Conservation (phyloP, 2,888 invertebrate genomes). For the Tenodera sinensis region DNA sequence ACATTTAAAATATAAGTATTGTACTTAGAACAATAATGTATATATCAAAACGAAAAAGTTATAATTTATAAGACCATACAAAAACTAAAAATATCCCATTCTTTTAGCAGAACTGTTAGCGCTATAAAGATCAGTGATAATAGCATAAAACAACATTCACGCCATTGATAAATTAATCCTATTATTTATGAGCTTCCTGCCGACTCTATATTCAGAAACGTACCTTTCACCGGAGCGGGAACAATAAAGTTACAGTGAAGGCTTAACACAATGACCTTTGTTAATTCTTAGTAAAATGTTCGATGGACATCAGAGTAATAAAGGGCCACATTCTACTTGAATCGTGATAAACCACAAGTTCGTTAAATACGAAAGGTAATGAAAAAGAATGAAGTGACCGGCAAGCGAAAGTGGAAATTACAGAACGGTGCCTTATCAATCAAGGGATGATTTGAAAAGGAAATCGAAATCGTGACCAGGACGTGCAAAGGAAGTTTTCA, state of each 20-base stretch:
- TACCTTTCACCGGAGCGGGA: neutral
- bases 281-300: neutral
- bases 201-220: neutral
- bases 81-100: too few relatives aligned
- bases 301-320: neutral
- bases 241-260: neutral
- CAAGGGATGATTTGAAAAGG: neutral
- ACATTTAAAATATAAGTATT: too few relatives aligned
- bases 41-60: too few relatives aligned
- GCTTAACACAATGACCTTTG: neutral
- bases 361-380: neutral
- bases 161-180: too few relatives aligned
- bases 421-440: neutral
- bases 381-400: neutral
- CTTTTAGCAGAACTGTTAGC: too few relatives aligned
- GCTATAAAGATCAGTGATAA: too few relatives aligned
- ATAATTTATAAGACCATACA: too few relatives aligned
- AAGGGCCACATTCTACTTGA: too few relatives aligned
- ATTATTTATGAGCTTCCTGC: too few relatives aligned
- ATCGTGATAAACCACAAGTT: neutral
- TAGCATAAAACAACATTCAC: too few relatives aligned
- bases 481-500: neutral
- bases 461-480: neutral
- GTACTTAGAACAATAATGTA: too few relatives aligned
- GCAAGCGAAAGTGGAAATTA: neutral